These are phyloP conservation scores for Achroia grisella DNA, from an alignment of 1,140 invertebrate genomes.

Conservation along the genomic window DNA sequence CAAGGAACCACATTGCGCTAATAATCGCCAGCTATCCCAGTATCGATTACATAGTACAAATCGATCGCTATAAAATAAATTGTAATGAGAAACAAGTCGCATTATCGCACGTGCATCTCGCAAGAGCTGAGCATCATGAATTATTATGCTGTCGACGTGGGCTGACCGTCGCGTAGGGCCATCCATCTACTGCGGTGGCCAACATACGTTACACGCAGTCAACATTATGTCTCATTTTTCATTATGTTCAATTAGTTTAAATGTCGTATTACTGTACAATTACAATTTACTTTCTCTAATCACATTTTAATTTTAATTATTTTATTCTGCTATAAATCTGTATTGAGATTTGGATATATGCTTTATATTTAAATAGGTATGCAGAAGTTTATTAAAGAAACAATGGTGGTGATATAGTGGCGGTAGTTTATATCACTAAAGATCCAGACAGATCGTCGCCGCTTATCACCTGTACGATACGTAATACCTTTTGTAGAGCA, in stretches of 20 bases:
- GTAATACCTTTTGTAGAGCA: no score
- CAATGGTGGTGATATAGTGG: no score
- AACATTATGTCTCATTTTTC: slow-evolving; percentile 28
- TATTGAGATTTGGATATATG: no score
- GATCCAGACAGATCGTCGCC: no score
- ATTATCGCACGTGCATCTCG: slow-evolving; percentile 58
- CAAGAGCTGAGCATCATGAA: slow-evolving; percentile 18
- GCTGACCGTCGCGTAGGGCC: slow-evolving; percentile 36
- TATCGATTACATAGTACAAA: neutral
- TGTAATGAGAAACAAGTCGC: neutral
- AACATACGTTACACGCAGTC: slow-evolving; percentile 32
- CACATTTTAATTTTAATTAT: no score
- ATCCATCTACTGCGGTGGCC: slow-evolving; percentile 39
- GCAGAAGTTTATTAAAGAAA: neutral
- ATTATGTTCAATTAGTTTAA: slow-evolving; percentile 25
- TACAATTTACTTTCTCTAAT: slow-evolving; percentile 4
- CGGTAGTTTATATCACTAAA: no score
- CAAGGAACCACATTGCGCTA: neutral
- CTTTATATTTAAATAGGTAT: neutral
- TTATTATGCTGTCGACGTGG: slow-evolving; percentile 46
- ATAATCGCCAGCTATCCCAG: no score
- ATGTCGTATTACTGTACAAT: neutral
- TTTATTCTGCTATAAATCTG: no score
- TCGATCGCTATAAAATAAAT: neutral
- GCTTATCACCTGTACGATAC: no score